Base-by-base conservation (phyloP, 2,888 invertebrate species). In the Minunthozetes semirufus region DNA sequence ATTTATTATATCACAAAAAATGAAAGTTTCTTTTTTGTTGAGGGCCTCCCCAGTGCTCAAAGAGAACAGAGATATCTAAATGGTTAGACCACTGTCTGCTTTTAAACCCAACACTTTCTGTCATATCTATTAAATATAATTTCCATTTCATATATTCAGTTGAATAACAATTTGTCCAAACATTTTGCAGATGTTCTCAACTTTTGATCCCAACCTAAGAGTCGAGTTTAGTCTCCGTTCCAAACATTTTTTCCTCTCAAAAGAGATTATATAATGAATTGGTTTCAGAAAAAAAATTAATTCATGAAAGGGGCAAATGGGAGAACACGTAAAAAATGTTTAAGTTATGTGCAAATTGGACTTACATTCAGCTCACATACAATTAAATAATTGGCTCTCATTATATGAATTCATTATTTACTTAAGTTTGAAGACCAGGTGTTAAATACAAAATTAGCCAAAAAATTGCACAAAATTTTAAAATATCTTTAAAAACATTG, bases 171-270 rank as follows among this genome's bases (percentile, higher is more conserved):
- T 27, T 61, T 29, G 25, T 27, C 13, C 61, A 61, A 61, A 61
- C 61, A 61, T 61, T 61, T 61, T 61, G 61, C 61, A 61, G 61
- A 61, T 61, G 61, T 61, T 61, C 27, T 61, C 27, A 29, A 17
- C 27, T 17, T 22, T 29, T 22, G 27, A 29, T 61, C 29, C 22
- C 19, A 59, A 22, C 1, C 15, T 59, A 59, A 59, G 59, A 59
- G 59, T 59, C 27, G 9, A 59, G 59, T 53, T 53, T 19, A 53
- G 53, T 22, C 53, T 53, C 53, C 53, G 53, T n/a, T 50, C 50
- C 5, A 53, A 53, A 53, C 13, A 53, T 22, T 53, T n/a, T n/a
- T 53, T 53, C 9, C 19, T 19, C 53, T 53, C 22, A 19, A 22
- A 19, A n/a, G n/a, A 13, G 5, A 53, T 19, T 53, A 53, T 8